Evolutionary conservation across 2,888 invertebrate genomes (phyloP).

Genomic region (Apodemia mormo): DNA sequence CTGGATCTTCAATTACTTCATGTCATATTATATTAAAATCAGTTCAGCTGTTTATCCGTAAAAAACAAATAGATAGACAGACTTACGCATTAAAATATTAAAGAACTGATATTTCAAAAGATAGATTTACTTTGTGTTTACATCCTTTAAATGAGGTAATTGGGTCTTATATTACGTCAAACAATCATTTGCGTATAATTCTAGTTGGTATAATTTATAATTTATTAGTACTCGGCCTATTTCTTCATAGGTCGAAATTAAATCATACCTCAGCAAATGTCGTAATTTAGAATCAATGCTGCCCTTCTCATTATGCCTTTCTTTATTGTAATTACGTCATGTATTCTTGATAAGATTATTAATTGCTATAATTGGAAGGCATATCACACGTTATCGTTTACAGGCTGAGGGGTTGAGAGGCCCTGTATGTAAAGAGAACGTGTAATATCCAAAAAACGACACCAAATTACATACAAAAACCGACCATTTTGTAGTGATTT

Average conservation of each 20-base stretch:
- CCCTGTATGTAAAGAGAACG: too few relatives aligned
- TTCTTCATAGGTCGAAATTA: conserved; percentile 28
- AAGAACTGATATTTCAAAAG: too few relatives aligned
- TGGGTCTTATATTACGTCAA: neutral
- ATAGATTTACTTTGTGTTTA: neutral
- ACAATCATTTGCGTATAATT: neutral
- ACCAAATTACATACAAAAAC: too few relatives aligned
- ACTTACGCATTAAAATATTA: too few relatives aligned
- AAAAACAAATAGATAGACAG: too few relatives aligned
- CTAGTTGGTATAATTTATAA: neutral
- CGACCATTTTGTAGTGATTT: too few relatives aligned
- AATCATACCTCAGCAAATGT: conserved; percentile 19
- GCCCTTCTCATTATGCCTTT: conserved; percentile 15
- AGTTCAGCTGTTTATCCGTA: too few relatives aligned
- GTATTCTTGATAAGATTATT: neutral
- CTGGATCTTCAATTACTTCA: too few relatives aligned
- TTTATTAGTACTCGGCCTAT: conserved; percentile 15
- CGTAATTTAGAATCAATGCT: neutral
- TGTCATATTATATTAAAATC: too few relatives aligned
- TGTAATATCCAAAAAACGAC: too few relatives aligned
- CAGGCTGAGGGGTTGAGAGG: too few relatives aligned
- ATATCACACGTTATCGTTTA: too few relatives aligned
- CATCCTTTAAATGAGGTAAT: neutral
- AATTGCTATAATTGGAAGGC: neutral
- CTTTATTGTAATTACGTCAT: conserved; percentile 9